Evolutionary conservation across 2,113 vertebrate species (phyloP).

Genomic region (Phasianus colchicus): DNA sequence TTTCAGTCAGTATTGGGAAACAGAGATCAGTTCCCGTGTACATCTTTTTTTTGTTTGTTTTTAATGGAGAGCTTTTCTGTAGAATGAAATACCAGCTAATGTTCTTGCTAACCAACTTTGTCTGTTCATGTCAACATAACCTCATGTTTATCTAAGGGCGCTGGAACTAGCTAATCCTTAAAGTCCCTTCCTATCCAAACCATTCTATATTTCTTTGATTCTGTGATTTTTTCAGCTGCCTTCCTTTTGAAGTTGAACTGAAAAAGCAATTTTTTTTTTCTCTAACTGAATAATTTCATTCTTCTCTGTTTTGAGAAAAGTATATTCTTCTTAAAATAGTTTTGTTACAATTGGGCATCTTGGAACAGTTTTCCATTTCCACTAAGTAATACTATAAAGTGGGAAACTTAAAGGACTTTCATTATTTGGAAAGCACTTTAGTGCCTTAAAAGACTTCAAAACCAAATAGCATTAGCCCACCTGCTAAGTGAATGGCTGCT

Average conservation of each 20-base stretch:
- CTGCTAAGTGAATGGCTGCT: not conserved
- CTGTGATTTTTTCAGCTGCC: not conserved
- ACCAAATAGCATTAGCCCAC: not conserved
- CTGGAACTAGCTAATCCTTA: too few species aligned
- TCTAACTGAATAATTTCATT: not conserved
- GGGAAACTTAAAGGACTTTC: not conserved
- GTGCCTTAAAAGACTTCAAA: not conserved
- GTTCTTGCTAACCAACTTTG: not conserved
- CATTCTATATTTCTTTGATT: not conserved
- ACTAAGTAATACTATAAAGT: not conserved
- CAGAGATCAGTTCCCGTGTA: not conserved
- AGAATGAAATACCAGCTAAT: not conserved
- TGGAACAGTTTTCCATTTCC: not conserved
- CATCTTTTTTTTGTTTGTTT: not conserved
- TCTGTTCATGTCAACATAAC: not conserved
- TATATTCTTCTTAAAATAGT: not conserved
- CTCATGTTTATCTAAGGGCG: not conserved
- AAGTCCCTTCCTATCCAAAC: too few species aligned
- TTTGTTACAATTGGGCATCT: not conserved
- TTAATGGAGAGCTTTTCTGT: not conserved
- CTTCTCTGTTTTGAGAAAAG: not conserved
- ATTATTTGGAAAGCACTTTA: not conserved
- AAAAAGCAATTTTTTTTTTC: not conserved
- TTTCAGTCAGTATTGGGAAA: not conserved
- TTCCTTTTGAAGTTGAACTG: not conserved